Percentiles rank a stretch among this genome's conserved stretches.
phyloP scores from a whole-genome alignment of 2,888 invertebrate genomes.

The Chironomus tentans region DNA sequence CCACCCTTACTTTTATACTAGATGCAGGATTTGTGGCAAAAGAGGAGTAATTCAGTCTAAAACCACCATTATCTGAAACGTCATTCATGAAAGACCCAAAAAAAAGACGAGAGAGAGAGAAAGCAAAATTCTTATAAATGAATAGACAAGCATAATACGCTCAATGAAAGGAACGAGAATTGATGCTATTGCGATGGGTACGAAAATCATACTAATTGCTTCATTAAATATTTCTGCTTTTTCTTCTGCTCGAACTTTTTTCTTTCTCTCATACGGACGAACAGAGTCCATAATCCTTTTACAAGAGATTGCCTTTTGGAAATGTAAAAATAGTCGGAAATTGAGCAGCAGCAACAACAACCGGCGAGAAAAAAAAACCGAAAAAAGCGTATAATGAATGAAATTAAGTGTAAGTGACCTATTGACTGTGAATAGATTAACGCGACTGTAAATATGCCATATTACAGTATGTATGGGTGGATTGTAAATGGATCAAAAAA shows the following conservation, averaged over 20 bases:
- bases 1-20: no score
- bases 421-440: conserved; percentile 16
- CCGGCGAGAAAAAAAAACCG: neutral
- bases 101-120: no score
- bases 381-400: neutral
- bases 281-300: neutral
- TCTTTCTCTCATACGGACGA: neutral
- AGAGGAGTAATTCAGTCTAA: no score
- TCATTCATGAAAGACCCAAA: no score
- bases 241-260: neutral
- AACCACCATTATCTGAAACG: no score
- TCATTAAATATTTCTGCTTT: conserved; percentile 8
- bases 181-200: no score
- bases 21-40: no score
- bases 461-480: neutral
- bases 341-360: neutral
- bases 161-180: no score
- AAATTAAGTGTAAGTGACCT: conserved; percentile 11
- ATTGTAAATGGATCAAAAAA: no score
- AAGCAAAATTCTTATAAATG: no score
- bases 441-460: neutral
- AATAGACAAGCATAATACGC: no score
- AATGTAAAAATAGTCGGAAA: neutral
- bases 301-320: neutral
- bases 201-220: conserved; percentile 11